These are phyloP conservation scores for Aporophyla nigra DNA, from an alignment of 2,888 invertebrate species.

Conservation along the genomic window DNA sequence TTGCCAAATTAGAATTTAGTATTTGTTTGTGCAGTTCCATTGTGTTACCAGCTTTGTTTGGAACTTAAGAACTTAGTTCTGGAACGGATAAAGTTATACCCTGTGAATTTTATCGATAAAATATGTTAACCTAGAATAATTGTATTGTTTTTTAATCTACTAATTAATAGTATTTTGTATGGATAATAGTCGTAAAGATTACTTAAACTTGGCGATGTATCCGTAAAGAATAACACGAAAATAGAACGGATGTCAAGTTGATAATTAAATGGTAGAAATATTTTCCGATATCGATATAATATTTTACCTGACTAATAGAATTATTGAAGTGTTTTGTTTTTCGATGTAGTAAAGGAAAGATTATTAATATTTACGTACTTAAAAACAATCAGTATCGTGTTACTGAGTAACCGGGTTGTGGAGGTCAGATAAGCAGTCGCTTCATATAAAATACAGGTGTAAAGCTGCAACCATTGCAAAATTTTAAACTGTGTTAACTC, in stretches of 20 bases:
- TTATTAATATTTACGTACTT: background rate
- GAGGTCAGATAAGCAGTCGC: background rate
- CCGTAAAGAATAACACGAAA: background rate
- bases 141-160: background rate
- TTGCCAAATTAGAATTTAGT: conserved; percentile 59
- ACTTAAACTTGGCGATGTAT: background rate
- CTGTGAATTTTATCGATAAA: conserved; percentile 16
- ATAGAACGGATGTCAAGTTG: background rate
- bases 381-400: background rate
- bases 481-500: too few relatives aligned
- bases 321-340: conserved; percentile 38
- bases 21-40: conserved; percentile 43
- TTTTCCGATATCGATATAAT: conserved; percentile 8
- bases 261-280: background rate
- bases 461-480: background rate
- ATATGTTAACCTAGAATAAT: background rate
- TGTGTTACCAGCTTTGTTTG: conserved; percentile 17
- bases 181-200: background rate
- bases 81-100: background rate
- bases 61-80: conserved; percentile 9
- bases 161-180: background rate
- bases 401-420: background rate
- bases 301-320: conserved; percentile 11
- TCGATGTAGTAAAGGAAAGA: background rate
- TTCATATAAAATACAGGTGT: background rate